Base-by-base conservation (phyloP, 64 coral and sea anemone species). In the Anthopleura sola region DNA sequence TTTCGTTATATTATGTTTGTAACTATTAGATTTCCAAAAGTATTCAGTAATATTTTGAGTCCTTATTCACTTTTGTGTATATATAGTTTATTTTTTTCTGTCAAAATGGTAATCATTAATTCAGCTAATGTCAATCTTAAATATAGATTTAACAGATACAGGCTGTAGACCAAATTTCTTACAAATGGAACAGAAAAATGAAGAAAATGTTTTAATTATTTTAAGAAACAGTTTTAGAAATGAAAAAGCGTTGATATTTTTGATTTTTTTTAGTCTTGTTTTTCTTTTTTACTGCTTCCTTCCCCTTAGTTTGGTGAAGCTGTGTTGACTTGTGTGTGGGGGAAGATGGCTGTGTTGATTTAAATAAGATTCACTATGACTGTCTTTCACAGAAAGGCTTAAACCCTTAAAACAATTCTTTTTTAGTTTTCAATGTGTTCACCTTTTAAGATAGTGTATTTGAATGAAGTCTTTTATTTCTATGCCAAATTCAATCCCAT, bases 301-400 rank as follows among this genome's bases (percentile, higher is more conserved):
- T 71, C 66, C 40, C 66, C 28, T 32, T 9, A 34, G 28, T 71
- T 71, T 71, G 66, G 16, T 15, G 6, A 77, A 79, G 76, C 76
- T 79, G 76, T 79, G 44, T 79, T 79, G 76, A 79, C 76, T 79
- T 79, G 36, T 79, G 36, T 38, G 76, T 48, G 44, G 76, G 75
- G 76, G 38, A 79, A 79, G 44, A 79, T 79, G 44, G 76, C 76
- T 79, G 76, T 79, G 38, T 79, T 79, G 76, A 79, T 79, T 79
- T 47, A 21, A 6, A 33, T 23, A 28, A 32, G 26, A 11, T 46
- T 79, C 76, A 79, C 2, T 19, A 4, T 38, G 10, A 48, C 39
- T 79, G 13, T 71, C 28, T 62, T 77, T 77, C 34, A 33, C 17
- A 19, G 8, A 29, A 77, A 37, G 1, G 75, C 34, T 26, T 37